Conservation (phyloP, 2,888 invertebrate species). For the Amblyteles armatorius region DNA sequence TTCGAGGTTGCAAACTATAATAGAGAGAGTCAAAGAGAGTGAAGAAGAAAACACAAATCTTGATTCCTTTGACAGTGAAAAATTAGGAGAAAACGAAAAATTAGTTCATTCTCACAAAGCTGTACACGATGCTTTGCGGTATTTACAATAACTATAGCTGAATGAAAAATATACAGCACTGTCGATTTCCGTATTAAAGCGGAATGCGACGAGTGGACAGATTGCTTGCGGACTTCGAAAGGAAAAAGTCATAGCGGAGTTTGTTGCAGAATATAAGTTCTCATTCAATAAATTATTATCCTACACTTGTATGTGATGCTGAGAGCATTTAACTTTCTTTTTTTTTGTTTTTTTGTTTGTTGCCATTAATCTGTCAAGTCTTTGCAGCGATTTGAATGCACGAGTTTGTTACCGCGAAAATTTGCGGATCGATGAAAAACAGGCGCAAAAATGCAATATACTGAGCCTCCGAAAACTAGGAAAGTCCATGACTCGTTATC, state of each 20-base stretch:
- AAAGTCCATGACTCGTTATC: conserved; percentile 19
- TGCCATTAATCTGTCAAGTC: conserved; percentile 29
- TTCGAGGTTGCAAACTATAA: conserved; percentile 7
- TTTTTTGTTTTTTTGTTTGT: conserved; percentile 22
- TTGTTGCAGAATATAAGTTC: conserved; percentile 53
- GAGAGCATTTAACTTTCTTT: conserved; percentile 42
- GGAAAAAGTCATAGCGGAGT: conserved; percentile 39
- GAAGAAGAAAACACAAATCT: neutral
- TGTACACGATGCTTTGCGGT: conserved; percentile 52
- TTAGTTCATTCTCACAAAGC: conserved; percentile 42
- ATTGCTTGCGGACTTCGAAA: conserved; percentile 30
- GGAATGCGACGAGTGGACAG: conserved; percentile 1
- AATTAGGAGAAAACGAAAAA: conserved; percentile 14
- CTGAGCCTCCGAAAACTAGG: conserved; percentile 25
- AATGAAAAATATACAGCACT: conserved; percentile 36
- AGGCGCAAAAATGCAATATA: conserved; percentile 22
- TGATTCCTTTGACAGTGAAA: neutral
- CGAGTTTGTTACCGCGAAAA: neutral
- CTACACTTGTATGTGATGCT: conserved; percentile 59
- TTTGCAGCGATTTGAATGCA: conserved; percentile 19
- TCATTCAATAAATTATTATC: conserved; percentile 65
- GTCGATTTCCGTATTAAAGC: neutral
- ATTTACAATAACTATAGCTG: conserved; percentile 56
- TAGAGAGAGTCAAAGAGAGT: conserved; percentile 6
- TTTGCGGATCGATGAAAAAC: neutral